A percentile compares a stretch with the other conserved stretches of the same genome.
Evolutionary conservation across 2,797 vertebrate species (phyloP).

Genomic region (Falco rusticolus): DNA sequence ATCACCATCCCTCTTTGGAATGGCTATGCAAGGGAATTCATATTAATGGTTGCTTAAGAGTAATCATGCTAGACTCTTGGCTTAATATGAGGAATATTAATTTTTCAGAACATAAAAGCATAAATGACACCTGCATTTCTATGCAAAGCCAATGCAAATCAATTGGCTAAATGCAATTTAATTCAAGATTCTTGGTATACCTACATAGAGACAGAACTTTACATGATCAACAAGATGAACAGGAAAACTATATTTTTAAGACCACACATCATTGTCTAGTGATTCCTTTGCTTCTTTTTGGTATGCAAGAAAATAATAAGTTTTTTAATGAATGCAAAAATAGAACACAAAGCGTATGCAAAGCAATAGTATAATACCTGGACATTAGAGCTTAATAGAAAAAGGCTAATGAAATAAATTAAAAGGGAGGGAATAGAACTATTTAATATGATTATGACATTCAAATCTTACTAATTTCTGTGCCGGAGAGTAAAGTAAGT

Average conservation of each 20-base stretch:
- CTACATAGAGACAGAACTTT: not conserved
- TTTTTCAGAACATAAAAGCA: constrained; percentile 10
- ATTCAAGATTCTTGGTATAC: not conserved
- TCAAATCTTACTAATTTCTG: not conserved
- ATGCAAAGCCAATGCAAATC: not conserved
- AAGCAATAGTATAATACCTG: not conserved
- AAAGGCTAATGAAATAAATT: not conserved
- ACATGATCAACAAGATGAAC: not conserved
- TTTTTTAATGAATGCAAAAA: not conserved
- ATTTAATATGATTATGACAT: not conserved
- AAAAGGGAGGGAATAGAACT: not conserved
- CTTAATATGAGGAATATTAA: not conserved
- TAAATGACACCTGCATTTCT: not conserved
- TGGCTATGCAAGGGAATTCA: not conserved
- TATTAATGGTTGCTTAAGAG: not conserved
- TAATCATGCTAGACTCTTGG: not conserved
- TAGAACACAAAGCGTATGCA: not conserved
- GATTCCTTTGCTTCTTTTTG: not conserved
- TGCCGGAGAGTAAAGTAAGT: not conserved
- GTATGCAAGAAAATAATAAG: not conserved
- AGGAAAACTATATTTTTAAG: not conserved
- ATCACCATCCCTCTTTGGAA: not conserved
- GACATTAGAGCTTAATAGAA: not conserved
- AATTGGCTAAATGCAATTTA: not conserved
- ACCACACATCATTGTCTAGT: not conserved